Evolutionary conservation across 2,113 vertebrate species (phyloP).

Genomic region (Pseudorectes ferrugineus): DNA sequence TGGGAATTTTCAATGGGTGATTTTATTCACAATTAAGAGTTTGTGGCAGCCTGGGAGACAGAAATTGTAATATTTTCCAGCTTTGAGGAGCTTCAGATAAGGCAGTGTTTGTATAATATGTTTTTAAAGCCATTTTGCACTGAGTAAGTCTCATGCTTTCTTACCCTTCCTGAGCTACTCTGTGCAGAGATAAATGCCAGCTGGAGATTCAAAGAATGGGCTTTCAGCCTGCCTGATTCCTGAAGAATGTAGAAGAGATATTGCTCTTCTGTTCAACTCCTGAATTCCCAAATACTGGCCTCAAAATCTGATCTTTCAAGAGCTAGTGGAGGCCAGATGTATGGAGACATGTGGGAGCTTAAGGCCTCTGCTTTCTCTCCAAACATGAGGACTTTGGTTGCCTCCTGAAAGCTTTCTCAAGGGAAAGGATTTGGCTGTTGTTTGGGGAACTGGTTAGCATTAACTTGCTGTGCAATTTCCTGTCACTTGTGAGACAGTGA

Average conservation of each 20-base stretch:
- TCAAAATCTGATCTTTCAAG: not conserved
- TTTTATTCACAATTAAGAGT: slow-evolving; percentile 45
- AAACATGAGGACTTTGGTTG: not conserved
- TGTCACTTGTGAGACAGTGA: not conserved
- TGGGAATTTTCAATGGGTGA: slow-evolving; percentile 6
- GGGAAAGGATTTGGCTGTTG: not conserved
- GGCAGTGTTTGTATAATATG: not conserved
- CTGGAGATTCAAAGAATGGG: not conserved
- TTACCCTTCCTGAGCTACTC: not conserved
- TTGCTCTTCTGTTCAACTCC: not conserved
- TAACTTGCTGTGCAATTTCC: slow-evolving; percentile 35
- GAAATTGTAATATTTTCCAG: slow-evolving; percentile 17
- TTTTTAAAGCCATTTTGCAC: not conserved
- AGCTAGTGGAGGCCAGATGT: not conserved
- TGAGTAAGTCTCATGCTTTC: not conserved
- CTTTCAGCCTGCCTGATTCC: not conserved
- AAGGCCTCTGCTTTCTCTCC: slow-evolving; percentile 16
- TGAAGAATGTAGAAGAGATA: not conserved
- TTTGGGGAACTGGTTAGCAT: slow-evolving; percentile 17
- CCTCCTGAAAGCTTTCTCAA: slow-evolving; percentile 5
- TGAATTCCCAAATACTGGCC: not conserved
- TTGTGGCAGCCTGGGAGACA: not conserved
- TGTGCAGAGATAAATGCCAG: not conserved
- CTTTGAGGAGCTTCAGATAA: slow-evolving; percentile 10
- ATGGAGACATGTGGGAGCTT: not conserved